Conservation (phyloP, 2,113 vertebrate species). For the Xiphorhynchus elegans region DNA sequence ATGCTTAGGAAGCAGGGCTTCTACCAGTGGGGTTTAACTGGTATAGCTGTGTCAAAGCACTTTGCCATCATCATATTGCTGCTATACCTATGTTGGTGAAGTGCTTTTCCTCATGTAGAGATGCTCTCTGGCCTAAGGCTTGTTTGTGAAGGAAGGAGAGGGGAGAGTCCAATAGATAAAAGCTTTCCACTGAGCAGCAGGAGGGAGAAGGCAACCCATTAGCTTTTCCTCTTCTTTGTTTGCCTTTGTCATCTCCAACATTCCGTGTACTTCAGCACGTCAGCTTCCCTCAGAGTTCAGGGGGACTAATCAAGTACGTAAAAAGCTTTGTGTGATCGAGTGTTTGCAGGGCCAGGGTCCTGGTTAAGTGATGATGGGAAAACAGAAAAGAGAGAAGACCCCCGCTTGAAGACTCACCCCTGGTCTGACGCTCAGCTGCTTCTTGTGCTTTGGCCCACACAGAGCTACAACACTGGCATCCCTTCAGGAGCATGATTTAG, state of each 20-base stretch:
- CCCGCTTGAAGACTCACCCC: not conserved
- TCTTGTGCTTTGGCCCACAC: not conserved
- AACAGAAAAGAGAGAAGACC: not conserved
- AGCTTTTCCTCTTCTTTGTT: constrained; percentile 19
- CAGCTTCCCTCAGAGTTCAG: constrained; percentile 4
- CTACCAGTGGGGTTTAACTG: not conserved
- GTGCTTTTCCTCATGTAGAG: not conserved
- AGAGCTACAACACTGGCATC: not conserved
- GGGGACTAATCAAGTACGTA: not conserved
- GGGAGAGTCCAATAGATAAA: constrained; percentile 18
- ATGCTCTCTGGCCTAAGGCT: constrained; percentile 42
- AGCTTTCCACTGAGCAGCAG: constrained; percentile 45
- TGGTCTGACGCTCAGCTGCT: not conserved
- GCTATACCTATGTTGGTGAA: not conserved
- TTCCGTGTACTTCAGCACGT: fast-evolving
- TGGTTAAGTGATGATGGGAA: not conserved
- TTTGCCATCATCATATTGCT: not conserved
- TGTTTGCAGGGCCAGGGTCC: not conserved
- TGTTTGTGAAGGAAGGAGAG: constrained; percentile 43
- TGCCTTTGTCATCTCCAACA: not conserved
- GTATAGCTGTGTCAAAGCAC: not conserved
- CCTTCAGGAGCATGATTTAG: not conserved
- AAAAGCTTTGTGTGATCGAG: not conserved
- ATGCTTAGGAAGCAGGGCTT: fast-evolving
- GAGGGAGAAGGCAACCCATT: constrained; percentile 47